Evolutionary conservation across 1,140 invertebrate species (phyloP), one percentile per base, ranked within the genome.

Genomic region (Armadillidium nasatum): DNA sequence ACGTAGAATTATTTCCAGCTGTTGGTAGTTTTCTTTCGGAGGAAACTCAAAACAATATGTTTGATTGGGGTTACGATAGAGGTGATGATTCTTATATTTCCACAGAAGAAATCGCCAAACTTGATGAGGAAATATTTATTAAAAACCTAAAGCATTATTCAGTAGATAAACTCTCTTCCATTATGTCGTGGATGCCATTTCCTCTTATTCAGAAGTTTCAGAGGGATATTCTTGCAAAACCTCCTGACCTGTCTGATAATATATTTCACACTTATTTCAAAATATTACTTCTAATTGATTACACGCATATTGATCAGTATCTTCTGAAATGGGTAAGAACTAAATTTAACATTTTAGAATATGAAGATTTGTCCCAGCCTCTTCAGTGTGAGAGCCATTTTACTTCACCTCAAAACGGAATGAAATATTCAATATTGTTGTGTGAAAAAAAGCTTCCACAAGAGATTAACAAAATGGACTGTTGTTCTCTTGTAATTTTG

Each of bases 1-100:
- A 74, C 13, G 60, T 71, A 19, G 67, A 74, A 50, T 74, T 72
- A 10, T 79, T 79, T 45, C 78, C 78, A 4, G 78, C 78, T 7
- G 21, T 21, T n/a, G 69, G 75, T 19, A 76, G 74, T 9, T 45
- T 71, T 7, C 68, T 76, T 10, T 44, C 72, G 45, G 46, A 76
- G n/a, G 10, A 15, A 6, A 44, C 76, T 22, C 78, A 79, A 54
- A 76, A 74, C 66, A 33, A 74, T 23, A 50, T 72, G n/a, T 74
- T 79, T 44, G 72, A 72, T 22, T 79, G 78, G 78, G 78, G 78
- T 43, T 76, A 79, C 66, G n/a, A 60, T 4, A 76, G 78, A 68
- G 70, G 44, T n/a, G 22, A 21, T 4, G 7, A 33, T 6, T 46
- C 67, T 10, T 71, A 79, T 44, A 74, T 74, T n/a, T 71, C 75